Evolutionary conservation across 1,140 invertebrate species (phyloP).

Genomic region (Thalassaphorura encarpata): DNA sequence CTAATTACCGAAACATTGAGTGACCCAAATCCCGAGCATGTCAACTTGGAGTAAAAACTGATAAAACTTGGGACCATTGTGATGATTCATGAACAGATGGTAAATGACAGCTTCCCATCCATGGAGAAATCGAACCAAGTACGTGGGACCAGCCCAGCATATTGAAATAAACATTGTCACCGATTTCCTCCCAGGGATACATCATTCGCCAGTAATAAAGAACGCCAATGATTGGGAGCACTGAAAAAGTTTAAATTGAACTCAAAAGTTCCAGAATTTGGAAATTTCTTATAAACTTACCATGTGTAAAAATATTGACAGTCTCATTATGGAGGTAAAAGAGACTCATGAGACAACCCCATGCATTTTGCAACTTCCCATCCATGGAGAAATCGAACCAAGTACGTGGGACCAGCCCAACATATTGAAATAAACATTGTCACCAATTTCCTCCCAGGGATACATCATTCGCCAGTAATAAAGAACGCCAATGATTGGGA

Average conservation of each 20-base stretch:
- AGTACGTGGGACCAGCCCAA: constrained; percentile 73
- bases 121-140: constrained; percentile 66
- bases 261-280: neutral
- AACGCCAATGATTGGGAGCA: constrained; percentile 48
- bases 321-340: constrained; percentile 87
- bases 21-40: constrained; percentile 86
- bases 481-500: constrained; percentile 52
- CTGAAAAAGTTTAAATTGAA: constrained; percentile 9
- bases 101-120: constrained; percentile 80
- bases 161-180: constrained; percentile 31
- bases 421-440: constrained; percentile 27
- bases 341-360: constrained; percentile 65
- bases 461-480: constrained; percentile 60
- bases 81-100: constrained; percentile 85
- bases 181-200: constrained; percentile 57
- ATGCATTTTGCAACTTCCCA: constrained; percentile 59
- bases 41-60: constrained; percentile 68
- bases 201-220: constrained; percentile 59
- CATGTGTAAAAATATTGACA: constrained; percentile 80
- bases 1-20: constrained; percentile 74
- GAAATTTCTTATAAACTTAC: constrained; percentile 47
- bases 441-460: constrained; percentile 53
- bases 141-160: constrained; percentile 69
- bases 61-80: constrained; percentile 60
- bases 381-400: constrained; percentile 70